A percentile compares a stretch with the other conserved stretches of the same genome.
phyloP scores from a whole-genome alignment of 2,113 vertebrate genomes.

The Gulo gulo region DNA sequence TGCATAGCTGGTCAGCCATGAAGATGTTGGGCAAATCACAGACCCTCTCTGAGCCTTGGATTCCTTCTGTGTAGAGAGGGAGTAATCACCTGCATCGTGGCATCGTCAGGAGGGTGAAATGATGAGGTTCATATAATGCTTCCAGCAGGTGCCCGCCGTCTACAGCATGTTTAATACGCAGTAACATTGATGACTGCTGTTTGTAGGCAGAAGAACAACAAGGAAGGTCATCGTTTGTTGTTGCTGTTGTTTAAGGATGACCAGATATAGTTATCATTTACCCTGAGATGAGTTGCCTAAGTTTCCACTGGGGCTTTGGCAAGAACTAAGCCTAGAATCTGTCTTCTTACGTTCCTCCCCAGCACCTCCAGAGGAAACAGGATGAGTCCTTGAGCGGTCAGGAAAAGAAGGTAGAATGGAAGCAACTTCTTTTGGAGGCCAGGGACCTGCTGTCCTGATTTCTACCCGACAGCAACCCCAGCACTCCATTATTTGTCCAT shows the following conservation, averaged over 20 bases:
- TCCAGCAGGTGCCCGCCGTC: not conserved
- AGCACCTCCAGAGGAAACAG: not conserved
- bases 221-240: not conserved
- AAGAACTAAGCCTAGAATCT: not conserved
- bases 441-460: not conserved
- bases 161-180: not conserved
- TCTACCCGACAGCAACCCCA: not conserved
- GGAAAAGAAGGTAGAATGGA: not conserved
- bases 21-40: not conserved
- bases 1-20: not conserved
- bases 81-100: not conserved
- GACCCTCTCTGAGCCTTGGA: not conserved
- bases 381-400: not conserved
- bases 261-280: not conserved
- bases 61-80: not conserved
- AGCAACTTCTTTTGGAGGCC: not conserved
- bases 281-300: not conserved
- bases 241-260: not conserved
- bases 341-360: not conserved
- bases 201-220: not conserved
- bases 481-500: not conserved
- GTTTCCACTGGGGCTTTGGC: not conserved
- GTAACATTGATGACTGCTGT: not conserved
- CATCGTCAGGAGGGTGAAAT: not conserved
- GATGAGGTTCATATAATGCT: accelerated